Evolutionary conservation across 2,888 invertebrate species (phyloP).

Genomic region (Litoditis marina): DNA sequence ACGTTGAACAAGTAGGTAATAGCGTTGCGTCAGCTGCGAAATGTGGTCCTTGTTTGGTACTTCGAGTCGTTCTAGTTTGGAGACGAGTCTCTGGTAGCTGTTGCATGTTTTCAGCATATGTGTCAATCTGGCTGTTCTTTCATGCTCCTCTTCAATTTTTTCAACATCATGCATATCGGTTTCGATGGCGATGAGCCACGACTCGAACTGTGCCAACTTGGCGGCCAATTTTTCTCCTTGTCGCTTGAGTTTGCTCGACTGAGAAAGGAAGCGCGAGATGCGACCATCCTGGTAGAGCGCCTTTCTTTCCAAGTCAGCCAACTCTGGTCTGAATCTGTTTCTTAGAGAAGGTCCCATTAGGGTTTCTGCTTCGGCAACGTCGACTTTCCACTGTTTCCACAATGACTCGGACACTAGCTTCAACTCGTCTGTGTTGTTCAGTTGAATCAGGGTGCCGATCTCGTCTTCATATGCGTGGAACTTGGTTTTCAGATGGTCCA

Average conservation of each 20-base stretch:
- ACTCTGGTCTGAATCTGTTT: constrained; percentile 32
- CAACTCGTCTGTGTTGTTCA: constrained; percentile 30
- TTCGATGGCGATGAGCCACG: constrained; percentile 50
- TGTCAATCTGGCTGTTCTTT: constrained; percentile 18
- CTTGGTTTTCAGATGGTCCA: constrained; percentile 34
- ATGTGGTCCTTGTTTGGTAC: constrained; percentile 42
- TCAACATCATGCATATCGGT: constrained; percentile 13
- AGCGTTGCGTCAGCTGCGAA: constrained; percentile 36
- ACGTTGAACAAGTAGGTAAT: constrained; percentile 32
- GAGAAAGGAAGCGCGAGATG: constrained; percentile 35
- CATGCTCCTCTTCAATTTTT: not conserved
- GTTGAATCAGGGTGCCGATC: constrained; percentile 34
- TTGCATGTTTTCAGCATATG: constrained; percentile 21
- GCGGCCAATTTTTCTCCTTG: constrained; percentile 37
- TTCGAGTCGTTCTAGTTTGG: constrained; percentile 39
- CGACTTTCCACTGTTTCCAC: constrained; percentile 41
- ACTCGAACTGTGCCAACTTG: constrained; percentile 50
- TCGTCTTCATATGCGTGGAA: constrained; percentile 36
- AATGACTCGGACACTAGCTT: constrained; percentile 22
- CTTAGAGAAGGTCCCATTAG: constrained; percentile 28
- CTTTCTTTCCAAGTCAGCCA: constrained; percentile 42
- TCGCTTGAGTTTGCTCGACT: constrained; percentile 35
- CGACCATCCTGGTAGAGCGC: constrained; percentile 37
- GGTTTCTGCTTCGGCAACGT: constrained; percentile 34
- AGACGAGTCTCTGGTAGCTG: constrained; percentile 37